Conservation (phyloP, 2,113 vertebrate species). For the Mesembrinibis cayennensis region DNA sequence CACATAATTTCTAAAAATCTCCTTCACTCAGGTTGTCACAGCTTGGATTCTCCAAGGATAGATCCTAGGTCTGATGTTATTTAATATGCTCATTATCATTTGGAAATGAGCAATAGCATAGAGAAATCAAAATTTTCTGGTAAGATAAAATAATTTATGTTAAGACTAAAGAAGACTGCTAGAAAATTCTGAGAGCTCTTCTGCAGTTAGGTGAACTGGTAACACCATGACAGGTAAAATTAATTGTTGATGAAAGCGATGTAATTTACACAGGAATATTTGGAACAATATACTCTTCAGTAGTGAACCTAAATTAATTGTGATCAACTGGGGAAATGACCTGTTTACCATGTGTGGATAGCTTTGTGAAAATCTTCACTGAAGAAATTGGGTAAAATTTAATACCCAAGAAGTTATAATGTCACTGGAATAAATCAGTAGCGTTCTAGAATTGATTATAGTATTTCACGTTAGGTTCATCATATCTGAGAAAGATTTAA, state of each 20-base stretch:
- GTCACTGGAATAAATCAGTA: background rate
- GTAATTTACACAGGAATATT: background rate
- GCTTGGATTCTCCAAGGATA: background rate
- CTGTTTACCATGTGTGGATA: background rate
- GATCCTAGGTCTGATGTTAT: background rate
- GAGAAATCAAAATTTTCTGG: background rate
- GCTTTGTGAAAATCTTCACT: background rate
- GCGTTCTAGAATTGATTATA: background rate
- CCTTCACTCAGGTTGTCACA: background rate
- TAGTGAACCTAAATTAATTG: background rate
- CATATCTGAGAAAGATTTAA: slow-evolving; percentile 15
- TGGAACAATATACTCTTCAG: background rate
- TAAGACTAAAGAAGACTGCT: background rate
- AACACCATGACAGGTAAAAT: background rate
- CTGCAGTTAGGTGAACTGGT: background rate
- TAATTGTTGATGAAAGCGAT: background rate
- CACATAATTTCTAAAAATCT: background rate
- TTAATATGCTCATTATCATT: background rate
- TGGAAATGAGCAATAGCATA: background rate
- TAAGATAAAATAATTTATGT: background rate
- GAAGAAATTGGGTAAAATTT: background rate
- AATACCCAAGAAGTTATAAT: background rate
- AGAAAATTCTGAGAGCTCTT: background rate
- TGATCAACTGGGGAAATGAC: background rate
- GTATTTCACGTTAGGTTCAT: background rate